A percentile compares a stretch with the other conserved stretches of the same genome.
Evolutionary conservation across 2,113 vertebrate genomes (phyloP).

Genomic region (Galemys pyrenaicus): DNA sequence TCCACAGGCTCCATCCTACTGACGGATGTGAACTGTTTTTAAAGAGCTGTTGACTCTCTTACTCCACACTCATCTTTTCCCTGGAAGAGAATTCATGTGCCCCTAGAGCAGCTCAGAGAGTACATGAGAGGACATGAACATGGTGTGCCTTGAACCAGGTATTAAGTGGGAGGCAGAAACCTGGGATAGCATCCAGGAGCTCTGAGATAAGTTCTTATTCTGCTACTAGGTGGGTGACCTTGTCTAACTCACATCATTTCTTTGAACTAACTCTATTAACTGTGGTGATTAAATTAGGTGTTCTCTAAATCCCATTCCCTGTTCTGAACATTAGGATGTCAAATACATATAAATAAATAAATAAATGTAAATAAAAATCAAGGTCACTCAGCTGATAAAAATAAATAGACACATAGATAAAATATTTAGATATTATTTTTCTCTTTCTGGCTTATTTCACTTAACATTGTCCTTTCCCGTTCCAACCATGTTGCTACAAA

Average conservation of each 20-base stretch:
- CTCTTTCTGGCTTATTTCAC: no score
- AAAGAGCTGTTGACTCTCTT: no score
- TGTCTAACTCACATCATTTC: neutral
- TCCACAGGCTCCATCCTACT: neutral
- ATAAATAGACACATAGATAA: no score
- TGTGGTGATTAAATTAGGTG: neutral
- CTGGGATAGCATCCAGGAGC: neutral
- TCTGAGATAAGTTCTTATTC: neutral
- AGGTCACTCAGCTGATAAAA: no score
- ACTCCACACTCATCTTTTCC: no score
- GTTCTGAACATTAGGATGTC: conserved; percentile 15
- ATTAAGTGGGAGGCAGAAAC: neutral
- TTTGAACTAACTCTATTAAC: neutral
- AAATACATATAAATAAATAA: no score
- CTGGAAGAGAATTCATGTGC: no score
- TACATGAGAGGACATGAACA: neutral
- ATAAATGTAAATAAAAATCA: no score
- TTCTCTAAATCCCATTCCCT: neutral
- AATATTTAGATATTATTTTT: no score
- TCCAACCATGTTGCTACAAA: no score
- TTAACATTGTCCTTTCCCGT: no score
- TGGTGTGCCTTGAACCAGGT: no score
- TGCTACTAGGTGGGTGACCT: neutral
- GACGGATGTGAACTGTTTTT: neutral
- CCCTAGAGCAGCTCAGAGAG: neutral